Conservation (phyloP, 2,888 invertebrate genomes). For the Theristus sp. region DNA sequence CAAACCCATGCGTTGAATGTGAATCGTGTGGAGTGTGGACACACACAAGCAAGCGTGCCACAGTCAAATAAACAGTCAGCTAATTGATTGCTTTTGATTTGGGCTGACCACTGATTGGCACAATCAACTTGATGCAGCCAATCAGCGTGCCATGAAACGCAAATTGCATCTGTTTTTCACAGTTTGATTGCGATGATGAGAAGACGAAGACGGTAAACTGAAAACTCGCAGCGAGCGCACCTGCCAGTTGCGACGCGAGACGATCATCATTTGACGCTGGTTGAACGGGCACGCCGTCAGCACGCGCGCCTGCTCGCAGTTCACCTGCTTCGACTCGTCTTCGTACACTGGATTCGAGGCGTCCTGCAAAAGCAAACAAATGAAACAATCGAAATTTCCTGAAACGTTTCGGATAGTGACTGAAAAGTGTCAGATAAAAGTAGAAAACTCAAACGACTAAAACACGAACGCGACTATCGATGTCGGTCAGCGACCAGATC, state of each 20-base stretch:
- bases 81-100: background rate
- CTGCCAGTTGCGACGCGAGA: slow-evolving; percentile 92
- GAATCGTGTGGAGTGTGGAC: no score
- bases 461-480: slow-evolving; percentile 12
- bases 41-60: no score
- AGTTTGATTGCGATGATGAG: no score
- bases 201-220: no score
- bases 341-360: slow-evolving; percentile 47
- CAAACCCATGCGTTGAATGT: background rate
- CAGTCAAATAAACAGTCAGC: no score
- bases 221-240: no score
- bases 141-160: no score
- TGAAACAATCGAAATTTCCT: background rate
- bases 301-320: slow-evolving; percentile 75
- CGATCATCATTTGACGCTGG: slow-evolving; percentile 84
- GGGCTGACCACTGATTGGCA: background rate
- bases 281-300: slow-evolving; percentile 85
- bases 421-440: background rate
- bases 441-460: background rate
- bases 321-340: slow-evolving; percentile 86
- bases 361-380: slow-evolving; percentile 9
- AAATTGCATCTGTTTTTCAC: no score
- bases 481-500: slow-evolving; percentile 23
- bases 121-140: no score
- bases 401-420: no score